phyloP scores from a whole-genome alignment of 2,888 invertebrate species.

The Lasioglossum villosulum region DNA sequence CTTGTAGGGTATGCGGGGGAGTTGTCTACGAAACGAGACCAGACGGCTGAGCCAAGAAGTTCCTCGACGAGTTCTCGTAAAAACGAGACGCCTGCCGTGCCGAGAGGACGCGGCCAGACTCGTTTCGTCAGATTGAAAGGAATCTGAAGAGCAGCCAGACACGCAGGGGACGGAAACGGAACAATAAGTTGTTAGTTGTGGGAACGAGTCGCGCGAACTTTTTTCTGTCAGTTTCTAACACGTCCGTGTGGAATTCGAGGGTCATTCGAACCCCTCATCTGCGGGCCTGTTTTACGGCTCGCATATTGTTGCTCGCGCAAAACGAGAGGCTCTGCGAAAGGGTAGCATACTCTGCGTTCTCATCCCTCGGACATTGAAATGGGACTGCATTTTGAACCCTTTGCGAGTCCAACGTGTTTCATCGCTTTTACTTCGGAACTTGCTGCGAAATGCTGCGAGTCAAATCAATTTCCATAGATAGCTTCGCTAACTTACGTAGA shows the following conservation, averaged over 20 bases:
- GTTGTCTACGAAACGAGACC: not conserved
- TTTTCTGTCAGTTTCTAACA: not conserved
- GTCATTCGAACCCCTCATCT: conserved; percentile 8
- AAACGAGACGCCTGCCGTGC: conserved; percentile 20
- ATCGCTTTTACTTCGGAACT: too few relatives aligned
- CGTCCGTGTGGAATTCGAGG: not conserved
- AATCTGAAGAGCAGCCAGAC: conserved; percentile 15
- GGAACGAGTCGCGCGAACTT: not conserved
- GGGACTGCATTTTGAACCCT: not conserved
- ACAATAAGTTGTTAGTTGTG: conserved; percentile 28
- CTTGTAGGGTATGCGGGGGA: conserved; percentile 15
- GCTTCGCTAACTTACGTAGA: too few relatives aligned
- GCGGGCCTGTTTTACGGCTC: not conserved
- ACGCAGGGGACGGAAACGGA: conserved; percentile 25
- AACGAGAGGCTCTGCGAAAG: not conserved
- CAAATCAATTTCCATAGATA: too few relatives aligned
- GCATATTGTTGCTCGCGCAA: not conserved
- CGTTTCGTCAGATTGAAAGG: conserved; percentile 38
- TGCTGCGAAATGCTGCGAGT: too few relatives aligned
- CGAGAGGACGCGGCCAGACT: conserved; percentile 13
- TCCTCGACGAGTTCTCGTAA: conserved; percentile 12
- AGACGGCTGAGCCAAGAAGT: conserved; percentile 15
- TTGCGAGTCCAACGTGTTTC: not conserved
- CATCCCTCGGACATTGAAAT: not conserved
- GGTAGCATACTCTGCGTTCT: not conserved